These are phyloP conservation scores for Morpho achilles DNA, from an alignment of 2,888 invertebrate genomes.

Conservation along the genomic window DNA sequence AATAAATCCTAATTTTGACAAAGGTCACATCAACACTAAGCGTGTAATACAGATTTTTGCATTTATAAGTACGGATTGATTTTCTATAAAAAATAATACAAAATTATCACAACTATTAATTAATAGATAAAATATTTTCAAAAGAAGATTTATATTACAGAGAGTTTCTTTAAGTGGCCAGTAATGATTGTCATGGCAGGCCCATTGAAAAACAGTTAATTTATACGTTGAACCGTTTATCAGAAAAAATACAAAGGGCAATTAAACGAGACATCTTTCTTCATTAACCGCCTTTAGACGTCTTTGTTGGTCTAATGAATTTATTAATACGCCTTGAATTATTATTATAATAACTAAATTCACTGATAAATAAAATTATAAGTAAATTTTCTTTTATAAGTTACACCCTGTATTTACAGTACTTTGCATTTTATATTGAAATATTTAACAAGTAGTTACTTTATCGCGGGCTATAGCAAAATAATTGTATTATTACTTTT, in stretches of 20 bases:
- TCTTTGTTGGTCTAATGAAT: conserved; percentile 62
- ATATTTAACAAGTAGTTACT: too few relatives aligned
- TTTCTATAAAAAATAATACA: too few relatives aligned
- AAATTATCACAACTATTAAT: too few relatives aligned
- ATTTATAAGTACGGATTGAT: too few relatives aligned
- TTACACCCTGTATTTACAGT: too few relatives aligned
- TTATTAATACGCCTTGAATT: conserved; percentile 49
- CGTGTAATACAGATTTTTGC: too few relatives aligned
- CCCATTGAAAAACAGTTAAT: conserved; percentile 62
- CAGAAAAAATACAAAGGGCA: conserved; percentile 73
- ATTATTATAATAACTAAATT: conserved; percentile 16
- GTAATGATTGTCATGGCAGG: conserved; percentile 40
- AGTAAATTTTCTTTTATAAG: neutral
- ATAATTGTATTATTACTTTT: too few relatives aligned
- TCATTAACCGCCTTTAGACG: conserved; percentile 60
- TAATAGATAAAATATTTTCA: too few relatives aligned
- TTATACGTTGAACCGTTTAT: conserved; percentile 60
- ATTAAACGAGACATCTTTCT: conserved; percentile 72
- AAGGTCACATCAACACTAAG: too few relatives aligned
- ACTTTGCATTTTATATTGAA: too few relatives aligned
- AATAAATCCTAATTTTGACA: too few relatives aligned
- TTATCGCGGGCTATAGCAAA: too few relatives aligned
- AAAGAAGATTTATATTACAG: conserved; percentile 30
- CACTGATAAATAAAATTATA: neutral
- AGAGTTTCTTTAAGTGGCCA: conserved; percentile 52